A percentile compares a stretch with the other conserved stretches of the same genome.
phyloP scores from a whole-genome alignment of 2,888 invertebrate genomes.

The Apoda limacodes region DNA sequence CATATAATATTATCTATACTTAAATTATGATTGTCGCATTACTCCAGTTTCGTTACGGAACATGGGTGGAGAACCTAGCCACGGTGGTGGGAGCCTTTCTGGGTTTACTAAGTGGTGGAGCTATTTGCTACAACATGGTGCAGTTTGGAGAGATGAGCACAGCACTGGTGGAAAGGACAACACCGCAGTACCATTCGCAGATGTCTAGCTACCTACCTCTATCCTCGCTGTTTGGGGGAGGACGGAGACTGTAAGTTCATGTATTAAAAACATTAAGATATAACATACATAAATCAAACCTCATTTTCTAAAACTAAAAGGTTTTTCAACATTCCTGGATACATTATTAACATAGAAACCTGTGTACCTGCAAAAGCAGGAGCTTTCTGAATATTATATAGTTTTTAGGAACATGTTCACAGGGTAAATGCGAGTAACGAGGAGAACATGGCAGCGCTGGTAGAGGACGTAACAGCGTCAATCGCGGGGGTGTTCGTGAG shows the following conservation, averaged over 20 bases:
- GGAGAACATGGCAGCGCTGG: constrained; percentile 64
- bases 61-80: constrained; percentile 39
- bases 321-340: constrained; percentile 5
- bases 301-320: neutral
- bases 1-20: too few species aligned
- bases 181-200: constrained; percentile 26
- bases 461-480: constrained; percentile 66
- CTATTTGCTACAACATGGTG: constrained; percentile 67
- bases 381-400: neutral
- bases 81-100: constrained; percentile 38
- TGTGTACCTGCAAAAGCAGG: neutral
- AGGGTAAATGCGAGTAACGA: constrained; percentile 55
- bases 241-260: constrained; percentile 40
- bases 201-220: constrained; percentile 44
- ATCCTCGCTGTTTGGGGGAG: constrained; percentile 44
- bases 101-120: constrained; percentile 49
- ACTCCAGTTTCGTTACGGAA: constrained; percentile 51
- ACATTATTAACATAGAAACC: neutral
- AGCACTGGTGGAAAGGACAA: constrained; percentile 65
- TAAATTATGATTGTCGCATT: too few species aligned
- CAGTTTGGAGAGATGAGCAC: constrained; percentile 74
- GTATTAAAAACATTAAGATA: too few species aligned
- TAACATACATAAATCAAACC: neutral
- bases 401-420: constrained; percentile 7
- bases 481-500: constrained; percentile 55